phyloP scores from a whole-genome alignment of 2,113 vertebrate species.

The Gymnogyps californianus region DNA sequence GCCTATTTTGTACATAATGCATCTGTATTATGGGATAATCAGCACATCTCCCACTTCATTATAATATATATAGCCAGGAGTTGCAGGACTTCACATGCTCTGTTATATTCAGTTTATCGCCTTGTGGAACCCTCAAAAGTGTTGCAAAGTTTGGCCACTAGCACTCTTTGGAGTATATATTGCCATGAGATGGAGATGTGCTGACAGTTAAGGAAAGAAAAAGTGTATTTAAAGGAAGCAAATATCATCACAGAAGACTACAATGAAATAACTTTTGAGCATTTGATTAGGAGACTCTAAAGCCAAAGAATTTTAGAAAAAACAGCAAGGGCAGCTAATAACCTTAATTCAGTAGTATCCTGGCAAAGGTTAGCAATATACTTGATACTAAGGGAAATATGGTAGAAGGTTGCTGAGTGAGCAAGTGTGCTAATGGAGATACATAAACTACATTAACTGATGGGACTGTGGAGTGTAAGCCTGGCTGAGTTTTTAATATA shows the following conservation, averaged over 20 bases:
- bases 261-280: slow-evolving; percentile 54
- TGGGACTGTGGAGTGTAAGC: not conserved
- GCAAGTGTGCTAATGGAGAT: slow-evolving; percentile 13
- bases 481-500: not conserved
- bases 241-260: slow-evolving; percentile 27
- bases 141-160: slow-evolving; percentile 42
- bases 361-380: slow-evolving; percentile 13
- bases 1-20: slow-evolving; percentile 49
- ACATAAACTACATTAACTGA: not conserved
- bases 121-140: slow-evolving; percentile 29
- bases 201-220: slow-evolving; percentile 55
- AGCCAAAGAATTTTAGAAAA: slow-evolving; percentile 13
- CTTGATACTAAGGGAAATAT: not conserved
- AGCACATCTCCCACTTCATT: slow-evolving; percentile 57
- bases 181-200: slow-evolving; percentile 18
- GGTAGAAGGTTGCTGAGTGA: slow-evolving; percentile 11
- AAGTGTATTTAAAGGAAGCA: slow-evolving; percentile 30
- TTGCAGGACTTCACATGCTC: slow-evolving; percentile 10
- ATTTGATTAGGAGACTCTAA: slow-evolving; percentile 10
- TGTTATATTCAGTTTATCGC: slow-evolving; percentile 58
- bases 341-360: not conserved
- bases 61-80: not conserved
- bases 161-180: slow-evolving; percentile 20
- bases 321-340: not conserved
- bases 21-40: slow-evolving; percentile 69